These are phyloP conservation scores for Phengaris alcon DNA, from an alignment of 2,888 invertebrate species.

Conservation along the genomic window DNA sequence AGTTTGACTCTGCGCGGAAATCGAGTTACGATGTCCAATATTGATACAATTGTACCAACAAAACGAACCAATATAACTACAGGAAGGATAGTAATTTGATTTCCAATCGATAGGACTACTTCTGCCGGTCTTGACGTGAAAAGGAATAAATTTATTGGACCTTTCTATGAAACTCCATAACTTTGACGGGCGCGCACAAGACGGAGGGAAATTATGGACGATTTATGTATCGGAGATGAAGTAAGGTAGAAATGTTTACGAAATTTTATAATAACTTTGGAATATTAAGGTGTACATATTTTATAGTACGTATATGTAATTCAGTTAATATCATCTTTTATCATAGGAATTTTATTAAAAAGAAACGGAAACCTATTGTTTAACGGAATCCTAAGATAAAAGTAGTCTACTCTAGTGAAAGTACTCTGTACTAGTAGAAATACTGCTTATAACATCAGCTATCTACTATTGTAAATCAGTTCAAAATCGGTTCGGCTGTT, in stretches of 20 bases:
- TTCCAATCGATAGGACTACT: slow-evolving; percentile 49
- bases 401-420: too few species aligned
- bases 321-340: too few species aligned
- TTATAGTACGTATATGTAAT: not conserved
- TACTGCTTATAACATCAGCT: too few species aligned
- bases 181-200: slow-evolving; percentile 32
- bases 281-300: not conserved
- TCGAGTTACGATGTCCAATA: slow-evolving; percentile 70
- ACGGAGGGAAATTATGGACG: slow-evolving; percentile 11
- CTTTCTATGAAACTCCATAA: slow-evolving; percentile 33
- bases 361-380: too few species aligned
- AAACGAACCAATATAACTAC: slow-evolving; percentile 60
- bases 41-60: slow-evolving; percentile 71
- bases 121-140: slow-evolving; percentile 43
- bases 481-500: too few species aligned
- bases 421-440: too few species aligned
- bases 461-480: too few species aligned
- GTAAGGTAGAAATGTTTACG: not conserved
- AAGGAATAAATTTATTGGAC: slow-evolving; percentile 44
- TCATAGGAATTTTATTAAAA: not conserved
- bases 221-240: slow-evolving; percentile 19
- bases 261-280: not conserved
- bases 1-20: slow-evolving; percentile 57
- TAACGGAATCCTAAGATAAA: too few species aligned
- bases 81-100: slow-evolving; percentile 58